Conservation (phyloP, 30 jellyfish, hydroid and myxozoan species). For the Catostylus mosaicus region DNA sequence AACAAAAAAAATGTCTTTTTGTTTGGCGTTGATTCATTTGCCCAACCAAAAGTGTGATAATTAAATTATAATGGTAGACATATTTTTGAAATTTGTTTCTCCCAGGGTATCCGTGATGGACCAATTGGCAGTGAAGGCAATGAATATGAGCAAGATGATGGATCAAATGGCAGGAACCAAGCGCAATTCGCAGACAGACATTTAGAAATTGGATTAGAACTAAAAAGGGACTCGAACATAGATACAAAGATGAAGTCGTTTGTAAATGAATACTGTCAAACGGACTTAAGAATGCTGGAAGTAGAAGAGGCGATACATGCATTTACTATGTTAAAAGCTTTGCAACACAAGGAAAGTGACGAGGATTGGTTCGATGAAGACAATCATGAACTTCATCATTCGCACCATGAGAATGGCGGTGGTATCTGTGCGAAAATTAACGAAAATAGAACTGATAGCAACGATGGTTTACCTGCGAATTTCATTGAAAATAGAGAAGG, state of each 20-base stretch:
- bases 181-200: background rate
- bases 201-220: constrained; percentile 1
- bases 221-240: constrained; percentile 3
- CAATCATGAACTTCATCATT: background rate
- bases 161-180: background rate
- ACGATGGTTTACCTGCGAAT: background rate
- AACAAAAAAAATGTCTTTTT: no score
- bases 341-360: constrained; percentile 24
- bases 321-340: constrained; percentile 25
- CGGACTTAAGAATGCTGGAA: constrained; percentile 52
- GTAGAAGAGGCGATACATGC: constrained; percentile 54
- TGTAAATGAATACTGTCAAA: constrained; percentile 17
- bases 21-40: no score
- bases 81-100: constrained; percentile 20
- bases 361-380: background rate
- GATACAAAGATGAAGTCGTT: constrained; percentile 9
- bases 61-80: no score
- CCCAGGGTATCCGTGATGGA: constrained; percentile 87
- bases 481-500: background rate
- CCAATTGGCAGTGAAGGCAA: constrained; percentile 84
- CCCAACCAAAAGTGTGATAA: no score
- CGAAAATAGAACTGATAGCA: background rate
- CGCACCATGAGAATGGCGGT: background rate
- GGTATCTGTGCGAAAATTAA: background rate
- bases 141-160: background rate